A percentile compares a stretch with the other conserved stretches of the same genome.
Conservation (phyloP, 2,113 vertebrate genomes). For the Menidia beryllina region DNA sequence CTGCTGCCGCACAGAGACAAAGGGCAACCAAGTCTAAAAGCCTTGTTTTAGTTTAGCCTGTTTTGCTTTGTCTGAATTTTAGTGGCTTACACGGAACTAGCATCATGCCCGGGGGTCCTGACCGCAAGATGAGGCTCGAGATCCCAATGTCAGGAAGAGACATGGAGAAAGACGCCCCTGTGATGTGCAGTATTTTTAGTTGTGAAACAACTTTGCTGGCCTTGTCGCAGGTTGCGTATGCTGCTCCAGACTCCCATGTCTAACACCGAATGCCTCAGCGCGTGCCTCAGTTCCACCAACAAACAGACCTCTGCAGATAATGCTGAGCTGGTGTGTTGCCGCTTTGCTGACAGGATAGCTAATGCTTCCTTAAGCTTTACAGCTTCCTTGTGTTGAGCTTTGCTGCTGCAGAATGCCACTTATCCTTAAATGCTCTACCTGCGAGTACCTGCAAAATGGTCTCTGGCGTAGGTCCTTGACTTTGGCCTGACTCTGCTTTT, state of each 20-base stretch:
- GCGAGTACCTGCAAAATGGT: conserved; percentile 21
- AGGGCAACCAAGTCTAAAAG: conserved; percentile 59
- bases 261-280: conserved; percentile 15
- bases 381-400: conserved; percentile 57
- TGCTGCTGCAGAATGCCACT: conserved; percentile 43
- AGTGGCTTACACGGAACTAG: conserved; percentile 45
- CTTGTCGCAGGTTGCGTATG: background rate
- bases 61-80: conserved; percentile 64
- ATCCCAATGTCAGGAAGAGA: conserved; percentile 37
- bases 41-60: conserved; percentile 63
- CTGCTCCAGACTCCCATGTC: conserved; percentile 8
- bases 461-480: conserved; percentile 10
- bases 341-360: conserved; percentile 52
- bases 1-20: conserved; percentile 46
- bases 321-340: conserved; percentile 52
- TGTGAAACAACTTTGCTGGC: background rate
- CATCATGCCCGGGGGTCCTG: conserved; percentile 48
- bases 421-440: conserved; percentile 34
- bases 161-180: conserved; percentile 11
- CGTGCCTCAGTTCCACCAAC: conserved; percentile 15
- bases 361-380: conserved; percentile 58
- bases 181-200: background rate
- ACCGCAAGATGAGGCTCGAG: conserved; percentile 61
- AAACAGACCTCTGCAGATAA: conserved; percentile 39
- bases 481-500: conserved; percentile 23